Percentiles rank a stretch among this genome's conserved stretches.
Evolutionary conservation across 2,113 vertebrate species (phyloP).

Genomic region (Macroglossus sobrinus): DNA sequence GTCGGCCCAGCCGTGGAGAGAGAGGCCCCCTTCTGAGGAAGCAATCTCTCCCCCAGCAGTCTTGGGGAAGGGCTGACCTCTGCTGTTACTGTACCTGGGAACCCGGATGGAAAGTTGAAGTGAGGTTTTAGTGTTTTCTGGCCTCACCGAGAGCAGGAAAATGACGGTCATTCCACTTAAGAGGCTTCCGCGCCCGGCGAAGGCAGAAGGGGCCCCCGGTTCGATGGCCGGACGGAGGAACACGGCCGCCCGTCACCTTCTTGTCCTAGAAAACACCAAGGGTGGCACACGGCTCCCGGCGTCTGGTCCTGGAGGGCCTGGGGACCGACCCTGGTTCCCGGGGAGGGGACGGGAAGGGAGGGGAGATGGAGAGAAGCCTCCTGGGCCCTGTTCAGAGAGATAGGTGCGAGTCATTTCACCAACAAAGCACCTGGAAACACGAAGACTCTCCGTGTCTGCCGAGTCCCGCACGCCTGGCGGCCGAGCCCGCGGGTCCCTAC

Average conservation of each 20-base stretch:
- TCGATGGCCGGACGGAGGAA: background rate
- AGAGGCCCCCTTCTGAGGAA: conserved; percentile 60
- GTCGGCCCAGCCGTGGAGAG: conserved; percentile 50
- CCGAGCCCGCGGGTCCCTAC: too few relatives aligned
- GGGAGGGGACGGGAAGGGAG: conserved; percentile 50
- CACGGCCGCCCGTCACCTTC: background rate
- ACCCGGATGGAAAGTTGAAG: conserved; percentile 75
- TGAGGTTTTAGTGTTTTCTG: conserved; percentile 80
- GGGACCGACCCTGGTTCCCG: conserved; percentile 68
- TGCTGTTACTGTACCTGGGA: conserved; percentile 75
- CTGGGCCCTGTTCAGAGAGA: conserved; percentile 54
- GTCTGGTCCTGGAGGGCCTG: conserved; percentile 53
- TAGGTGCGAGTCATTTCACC: conserved; percentile 67
- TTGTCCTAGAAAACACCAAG: conserved; percentile 35
- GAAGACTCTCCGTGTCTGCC: conserved; percentile 53
- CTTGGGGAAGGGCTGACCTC: conserved; percentile 68
- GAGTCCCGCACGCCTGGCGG: too few relatives aligned
- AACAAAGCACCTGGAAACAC: conserved; percentile 67
- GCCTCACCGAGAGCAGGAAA: conserved; percentile 73
- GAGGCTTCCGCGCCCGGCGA: conserved; percentile 62
- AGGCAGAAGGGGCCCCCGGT: conserved; percentile 44
- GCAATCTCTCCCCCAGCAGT: conserved; percentile 69
- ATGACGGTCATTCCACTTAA: conserved; percentile 79
- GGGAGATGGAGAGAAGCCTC: conserved; percentile 30
- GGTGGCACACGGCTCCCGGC: conserved; percentile 62